These are phyloP conservation scores for Ceyx erithaca DNA, from an alignment of 2,797 vertebrate species.

Conservation along the genomic window DNA sequence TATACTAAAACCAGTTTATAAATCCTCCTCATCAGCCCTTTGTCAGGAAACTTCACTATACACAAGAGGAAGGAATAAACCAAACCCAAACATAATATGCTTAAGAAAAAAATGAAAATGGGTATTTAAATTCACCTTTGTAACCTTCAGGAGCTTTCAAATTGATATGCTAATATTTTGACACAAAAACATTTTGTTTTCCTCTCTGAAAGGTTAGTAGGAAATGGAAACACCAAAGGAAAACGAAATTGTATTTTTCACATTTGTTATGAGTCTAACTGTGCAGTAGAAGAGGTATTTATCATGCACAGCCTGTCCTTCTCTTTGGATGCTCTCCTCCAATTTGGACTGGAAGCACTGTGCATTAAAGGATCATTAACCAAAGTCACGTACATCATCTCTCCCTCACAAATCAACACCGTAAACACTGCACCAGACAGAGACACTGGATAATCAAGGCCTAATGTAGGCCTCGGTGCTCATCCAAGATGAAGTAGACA, in stretches of 20 bases:
- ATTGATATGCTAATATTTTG: neutral
- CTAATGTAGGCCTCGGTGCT: neutral
- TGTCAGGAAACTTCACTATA: neutral
- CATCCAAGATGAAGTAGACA: neutral
- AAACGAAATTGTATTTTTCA: slow-evolving; percentile 6
- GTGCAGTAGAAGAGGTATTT: neutral
- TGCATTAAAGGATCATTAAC: slow-evolving; percentile 11
- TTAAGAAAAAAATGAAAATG: slow-evolving; percentile 1
- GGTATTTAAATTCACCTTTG: neutral
- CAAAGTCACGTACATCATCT: neutral
- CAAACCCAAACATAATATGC: neutral
- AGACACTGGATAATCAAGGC: neutral
- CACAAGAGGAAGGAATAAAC: neutral
- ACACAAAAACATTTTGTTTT: neutral
- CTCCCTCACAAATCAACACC: neutral
- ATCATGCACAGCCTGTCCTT: neutral
- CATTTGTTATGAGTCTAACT: neutral
- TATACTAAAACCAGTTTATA: neutral
- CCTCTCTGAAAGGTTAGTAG: neutral
- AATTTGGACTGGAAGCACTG: neutral
- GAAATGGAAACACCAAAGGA: slow-evolving; percentile 22
- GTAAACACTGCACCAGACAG: neutral
- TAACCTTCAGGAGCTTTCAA: neutral
- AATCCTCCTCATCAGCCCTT: neutral
- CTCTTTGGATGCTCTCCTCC: neutral